These are phyloP conservation scores for Amphipyra berbera DNA, from an alignment of 2,888 invertebrate species.

Conservation along the genomic window DNA sequence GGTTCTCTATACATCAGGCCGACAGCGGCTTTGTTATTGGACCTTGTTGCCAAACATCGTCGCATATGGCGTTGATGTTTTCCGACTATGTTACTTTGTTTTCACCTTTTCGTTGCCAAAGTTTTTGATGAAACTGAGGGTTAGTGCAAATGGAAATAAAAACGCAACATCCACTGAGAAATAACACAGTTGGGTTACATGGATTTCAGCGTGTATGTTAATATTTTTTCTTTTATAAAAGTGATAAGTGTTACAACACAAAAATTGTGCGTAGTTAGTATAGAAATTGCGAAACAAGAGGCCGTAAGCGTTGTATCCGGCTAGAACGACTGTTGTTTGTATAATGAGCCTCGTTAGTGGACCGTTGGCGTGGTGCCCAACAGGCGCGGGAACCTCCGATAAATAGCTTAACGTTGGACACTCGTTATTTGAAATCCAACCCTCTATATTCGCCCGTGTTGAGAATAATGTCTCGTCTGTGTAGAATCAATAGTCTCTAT, in stretches of 20 bases:
- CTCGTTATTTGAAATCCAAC: slow-evolving; percentile 33
- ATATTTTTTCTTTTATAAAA: slow-evolving; percentile 12
- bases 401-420: slow-evolving; percentile 47
- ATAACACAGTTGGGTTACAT: slow-evolving; percentile 8
- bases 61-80: slow-evolving; percentile 44
- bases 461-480: slow-evolving; percentile 3
- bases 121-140: slow-evolving; percentile 41
- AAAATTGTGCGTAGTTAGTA: slow-evolving; percentile 31
- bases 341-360: slow-evolving; percentile 78
- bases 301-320: slow-evolving; percentile 63
- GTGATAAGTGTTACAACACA: slow-evolving; percentile 26
- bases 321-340: slow-evolving; percentile 70
- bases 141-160: slow-evolving; percentile 18
- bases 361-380: slow-evolving; percentile 72
- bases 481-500: neutral
- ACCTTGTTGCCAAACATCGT: slow-evolving; percentile 44
- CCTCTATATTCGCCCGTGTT: slow-evolving; percentile 8
- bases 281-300: slow-evolving; percentile 56
- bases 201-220: slow-evolving; percentile 24
- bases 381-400: slow-evolving; percentile 44
- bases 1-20: slow-evolving; percentile 27
- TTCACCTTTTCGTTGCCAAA: slow-evolving; percentile 40
- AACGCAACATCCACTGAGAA: slow-evolving; percentile 8
- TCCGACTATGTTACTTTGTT: slow-evolving; percentile 37
- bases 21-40: slow-evolving; percentile 43